Evolutionary conservation across 2,113 vertebrate species (phyloP).

Genomic region (Nycticorax nycticorax): DNA sequence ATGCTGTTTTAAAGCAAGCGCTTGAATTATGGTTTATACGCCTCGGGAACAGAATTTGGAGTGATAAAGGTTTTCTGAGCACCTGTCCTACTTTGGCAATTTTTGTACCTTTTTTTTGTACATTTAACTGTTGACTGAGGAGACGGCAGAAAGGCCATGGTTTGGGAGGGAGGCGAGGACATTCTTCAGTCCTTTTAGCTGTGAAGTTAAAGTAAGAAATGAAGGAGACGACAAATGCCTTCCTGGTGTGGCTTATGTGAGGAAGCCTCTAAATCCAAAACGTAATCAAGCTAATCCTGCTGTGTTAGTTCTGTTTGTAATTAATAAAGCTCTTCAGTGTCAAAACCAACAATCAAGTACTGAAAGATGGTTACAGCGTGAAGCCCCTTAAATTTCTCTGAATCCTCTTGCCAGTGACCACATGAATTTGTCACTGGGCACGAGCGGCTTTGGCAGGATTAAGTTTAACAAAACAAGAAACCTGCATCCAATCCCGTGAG

Average conservation of each 20-base stretch:
- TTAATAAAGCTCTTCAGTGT: not conserved
- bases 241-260: not conserved
- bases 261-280: not conserved
- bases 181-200: not conserved
- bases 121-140: rapidly evolving
- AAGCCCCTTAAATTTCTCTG: not conserved
- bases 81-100: not conserved
- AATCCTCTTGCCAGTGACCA: not conserved
- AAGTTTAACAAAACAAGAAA: not conserved
- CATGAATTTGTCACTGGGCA: not conserved
- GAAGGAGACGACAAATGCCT: not conserved
- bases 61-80: not conserved
- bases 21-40: not conserved
- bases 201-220: not conserved
- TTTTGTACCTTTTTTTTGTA: not conserved
- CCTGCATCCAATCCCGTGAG: not conserved
- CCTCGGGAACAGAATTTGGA: not conserved
- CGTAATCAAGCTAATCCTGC: not conserved
- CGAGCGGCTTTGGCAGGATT: not conserved
- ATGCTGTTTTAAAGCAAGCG: not conserved
- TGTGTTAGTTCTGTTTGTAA: not conserved
- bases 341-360: not conserved
- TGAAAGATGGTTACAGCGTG: not conserved
- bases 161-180: not conserved
- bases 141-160: not conserved